Conservation (phyloP, 2,113 vertebrate genomes). For the Maccullochella peelii region DNA sequence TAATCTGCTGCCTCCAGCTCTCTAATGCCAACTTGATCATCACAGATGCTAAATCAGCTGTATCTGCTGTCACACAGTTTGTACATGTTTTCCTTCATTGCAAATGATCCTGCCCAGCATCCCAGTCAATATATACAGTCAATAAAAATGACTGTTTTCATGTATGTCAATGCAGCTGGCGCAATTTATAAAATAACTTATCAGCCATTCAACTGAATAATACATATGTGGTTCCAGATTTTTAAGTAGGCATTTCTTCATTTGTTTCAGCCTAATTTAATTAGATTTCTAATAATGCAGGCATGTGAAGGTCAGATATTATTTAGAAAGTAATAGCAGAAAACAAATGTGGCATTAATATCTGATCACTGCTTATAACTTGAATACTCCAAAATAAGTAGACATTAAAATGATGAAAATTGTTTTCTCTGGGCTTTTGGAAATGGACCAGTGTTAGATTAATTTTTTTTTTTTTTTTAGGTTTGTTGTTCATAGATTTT, state of each 20-base stretch:
- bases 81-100: background rate
- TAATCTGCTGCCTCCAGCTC: constrained; percentile 1
- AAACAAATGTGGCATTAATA: background rate
- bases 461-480: background rate
- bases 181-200: background rate
- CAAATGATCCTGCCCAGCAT: background rate
- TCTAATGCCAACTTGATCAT: background rate
- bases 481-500: background rate
- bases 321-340: background rate
- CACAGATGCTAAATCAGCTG: background rate
- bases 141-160: background rate
- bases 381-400: background rate
- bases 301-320: background rate
- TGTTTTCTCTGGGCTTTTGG: background rate
- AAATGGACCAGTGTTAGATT: background rate
- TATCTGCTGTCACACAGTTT: background rate
- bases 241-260: background rate
- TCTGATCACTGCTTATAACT: background rate
- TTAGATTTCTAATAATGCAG: background rate
- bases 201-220: background rate
- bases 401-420: background rate
- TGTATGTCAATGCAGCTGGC: background rate
- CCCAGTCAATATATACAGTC: background rate
- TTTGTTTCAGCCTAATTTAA: background rate
- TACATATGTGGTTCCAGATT: background rate